Evolutionary conservation across 2,797 vertebrate species (phyloP).

Genomic region (Chloroceryle amazona): DNA sequence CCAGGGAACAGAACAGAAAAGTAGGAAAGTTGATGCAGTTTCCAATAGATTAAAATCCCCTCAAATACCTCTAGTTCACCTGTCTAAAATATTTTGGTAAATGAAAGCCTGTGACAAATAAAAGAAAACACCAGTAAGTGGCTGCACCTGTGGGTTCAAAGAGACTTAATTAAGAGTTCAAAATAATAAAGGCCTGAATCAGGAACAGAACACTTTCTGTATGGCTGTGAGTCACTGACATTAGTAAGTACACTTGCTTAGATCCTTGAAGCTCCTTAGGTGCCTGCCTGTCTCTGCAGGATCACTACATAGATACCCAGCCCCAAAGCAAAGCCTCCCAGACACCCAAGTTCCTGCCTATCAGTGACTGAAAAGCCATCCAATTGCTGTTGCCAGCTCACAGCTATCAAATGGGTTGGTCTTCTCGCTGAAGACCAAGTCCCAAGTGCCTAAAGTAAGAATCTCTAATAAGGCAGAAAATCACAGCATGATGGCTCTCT

Average conservation of each 20-base stretch:
- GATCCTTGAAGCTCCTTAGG: slow-evolving; percentile 47
- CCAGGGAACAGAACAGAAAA: neutral
- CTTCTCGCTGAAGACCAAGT: neutral
- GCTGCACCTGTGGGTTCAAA: slow-evolving; percentile 64
- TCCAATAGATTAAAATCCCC: neutral
- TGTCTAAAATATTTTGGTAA: slow-evolving; percentile 19
- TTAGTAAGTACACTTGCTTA: slow-evolving; percentile 33
- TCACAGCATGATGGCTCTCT: neutral
- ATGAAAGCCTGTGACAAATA: slow-evolving; percentile 60
- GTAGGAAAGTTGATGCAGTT: neutral
- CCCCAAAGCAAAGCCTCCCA: slow-evolving; percentile 34
- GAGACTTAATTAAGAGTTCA: slow-evolving; percentile 57
- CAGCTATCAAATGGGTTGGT: slow-evolving; percentile 35
- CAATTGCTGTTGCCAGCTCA: slow-evolving; percentile 24
- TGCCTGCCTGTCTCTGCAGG: slow-evolving; percentile 68
- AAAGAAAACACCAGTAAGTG: slow-evolving; percentile 48
- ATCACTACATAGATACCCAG: neutral
- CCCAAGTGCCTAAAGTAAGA: neutral
- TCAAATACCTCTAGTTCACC: neutral
- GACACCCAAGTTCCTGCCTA: neutral
- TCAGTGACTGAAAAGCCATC: neutral
- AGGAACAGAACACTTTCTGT: slow-evolving; percentile 54
- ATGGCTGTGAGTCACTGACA: slow-evolving; percentile 50
- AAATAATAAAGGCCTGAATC: slow-evolving; percentile 65
- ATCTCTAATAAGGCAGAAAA: slow-evolving; percentile 3